phyloP scores from a whole-genome alignment of 1,140 invertebrate genomes.

The Zaprionus tsacasi region DNA sequence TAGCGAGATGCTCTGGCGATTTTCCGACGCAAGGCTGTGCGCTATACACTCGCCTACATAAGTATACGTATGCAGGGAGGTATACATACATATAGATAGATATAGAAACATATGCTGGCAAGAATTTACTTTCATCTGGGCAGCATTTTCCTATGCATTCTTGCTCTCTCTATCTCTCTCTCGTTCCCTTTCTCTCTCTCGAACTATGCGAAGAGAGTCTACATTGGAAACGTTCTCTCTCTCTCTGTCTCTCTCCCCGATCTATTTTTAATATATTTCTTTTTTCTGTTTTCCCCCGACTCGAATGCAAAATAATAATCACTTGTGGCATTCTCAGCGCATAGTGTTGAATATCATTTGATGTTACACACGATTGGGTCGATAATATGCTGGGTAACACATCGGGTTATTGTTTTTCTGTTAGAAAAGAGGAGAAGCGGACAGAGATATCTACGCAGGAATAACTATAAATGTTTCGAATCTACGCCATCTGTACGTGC shows the following conservation, averaged over 20 bases:
- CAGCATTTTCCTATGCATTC: slow-evolving; percentile 57
- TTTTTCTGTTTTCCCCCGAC: slow-evolving; percentile 25
- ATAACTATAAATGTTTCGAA: slow-evolving; percentile 12
- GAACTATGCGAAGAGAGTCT: slow-evolving; percentile 11
- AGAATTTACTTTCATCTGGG: slow-evolving; percentile 82
- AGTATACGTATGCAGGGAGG: neutral
- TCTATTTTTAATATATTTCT: slow-evolving; percentile 51
- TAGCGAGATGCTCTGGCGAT: slow-evolving; percentile 53
- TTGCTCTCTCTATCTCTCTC: slow-evolving; percentile 37
- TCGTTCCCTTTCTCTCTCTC: slow-evolving; percentile 34
- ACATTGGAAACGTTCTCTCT: slow-evolving; percentile 22
- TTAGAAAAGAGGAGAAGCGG: neutral
- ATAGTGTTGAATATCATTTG: slow-evolving; percentile 83
- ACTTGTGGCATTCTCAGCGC: slow-evolving; percentile 76
- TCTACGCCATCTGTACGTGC: neutral
- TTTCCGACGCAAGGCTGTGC: slow-evolving; percentile 57
- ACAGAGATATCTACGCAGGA: slow-evolving; percentile 17
- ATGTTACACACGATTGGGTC: slow-evolving; percentile 74
- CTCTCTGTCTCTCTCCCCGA: slow-evolving; percentile 33
- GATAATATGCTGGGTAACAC: slow-evolving; percentile 64
- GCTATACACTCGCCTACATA: slow-evolving; percentile 23
- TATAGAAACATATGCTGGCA: slow-evolving; percentile 37
- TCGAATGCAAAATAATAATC: slow-evolving; percentile 79
- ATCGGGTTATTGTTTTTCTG: slow-evolving; percentile 19
- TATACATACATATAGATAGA: neutral